These are phyloP conservation scores for Chymomyza fuscimana DNA, from an alignment of 2,888 invertebrate genomes.

Conservation along the genomic window DNA sequence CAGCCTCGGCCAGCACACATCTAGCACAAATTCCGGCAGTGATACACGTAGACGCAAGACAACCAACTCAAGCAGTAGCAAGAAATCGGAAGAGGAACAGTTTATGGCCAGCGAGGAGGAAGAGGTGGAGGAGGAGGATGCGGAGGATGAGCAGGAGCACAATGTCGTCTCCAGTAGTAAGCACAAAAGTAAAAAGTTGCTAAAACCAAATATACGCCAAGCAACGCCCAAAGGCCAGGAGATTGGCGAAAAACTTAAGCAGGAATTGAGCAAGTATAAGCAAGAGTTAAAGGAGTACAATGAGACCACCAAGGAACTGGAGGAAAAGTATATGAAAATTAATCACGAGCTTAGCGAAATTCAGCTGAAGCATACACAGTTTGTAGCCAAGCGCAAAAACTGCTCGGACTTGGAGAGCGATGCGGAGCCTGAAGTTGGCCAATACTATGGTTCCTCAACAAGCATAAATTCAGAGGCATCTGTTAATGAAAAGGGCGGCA, in stretches of 20 bases:
- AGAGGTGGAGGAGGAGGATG: neutral
- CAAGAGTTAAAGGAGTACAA: conserved; percentile 72
- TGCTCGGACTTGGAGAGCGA: conserved; percentile 23
- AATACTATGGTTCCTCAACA: conserved; percentile 37
- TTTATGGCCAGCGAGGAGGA: neutral
- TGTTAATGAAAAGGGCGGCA: conserved; percentile 54
- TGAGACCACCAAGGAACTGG: conserved; percentile 69
- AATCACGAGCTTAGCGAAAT: conserved; percentile 73
- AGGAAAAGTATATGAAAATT: conserved; percentile 74
- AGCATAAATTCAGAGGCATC: conserved; percentile 57
- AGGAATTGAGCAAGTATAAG: conserved; percentile 69
- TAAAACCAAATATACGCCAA: neutral
- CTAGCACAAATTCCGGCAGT: conserved; percentile 28
- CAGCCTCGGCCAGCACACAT: conserved; percentile 29
- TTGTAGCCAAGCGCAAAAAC: conserved; percentile 44
- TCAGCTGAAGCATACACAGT: conserved; percentile 70
- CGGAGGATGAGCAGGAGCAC: conserved; percentile 7
- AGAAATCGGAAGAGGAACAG: conserved; percentile 6
- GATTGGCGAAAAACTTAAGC: conserved; percentile 61
- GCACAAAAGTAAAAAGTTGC: neutral
- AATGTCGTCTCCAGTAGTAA: neutral
- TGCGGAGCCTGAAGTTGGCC: conserved; percentile 20
- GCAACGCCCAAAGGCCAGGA: conserved; percentile 27
- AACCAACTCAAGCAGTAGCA: conserved; percentile 12
- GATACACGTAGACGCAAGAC: conserved; percentile 30